Evolutionary conservation across 2,888 invertebrate species (phyloP).

Genomic region (Palloptera scutellata): DNA sequence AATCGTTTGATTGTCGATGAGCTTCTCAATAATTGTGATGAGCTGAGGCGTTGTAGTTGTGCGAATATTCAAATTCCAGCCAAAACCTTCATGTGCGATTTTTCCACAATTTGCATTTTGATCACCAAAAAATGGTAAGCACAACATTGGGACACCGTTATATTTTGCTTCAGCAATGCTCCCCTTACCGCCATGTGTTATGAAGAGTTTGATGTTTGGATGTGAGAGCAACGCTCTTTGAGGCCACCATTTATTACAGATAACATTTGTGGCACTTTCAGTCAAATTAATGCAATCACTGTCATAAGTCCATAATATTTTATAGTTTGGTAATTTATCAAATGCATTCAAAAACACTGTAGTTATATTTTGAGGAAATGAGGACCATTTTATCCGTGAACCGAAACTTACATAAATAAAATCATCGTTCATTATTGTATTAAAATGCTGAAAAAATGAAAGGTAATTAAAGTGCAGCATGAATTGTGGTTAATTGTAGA

Average conservation of each 20-base stretch:
- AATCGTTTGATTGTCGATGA: conserved; percentile 44
- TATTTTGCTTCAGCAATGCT: conserved; percentile 81
- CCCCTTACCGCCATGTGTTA: conserved; percentile 69
- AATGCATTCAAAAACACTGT: conserved; percentile 39
- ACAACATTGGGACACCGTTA: conserved; percentile 78
- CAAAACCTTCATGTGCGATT: conserved; percentile 71
- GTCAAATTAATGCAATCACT: conserved; percentile 34
- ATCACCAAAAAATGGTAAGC: conserved; percentile 80
- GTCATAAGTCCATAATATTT: conserved; percentile 51
- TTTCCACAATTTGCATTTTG: conserved; percentile 80
- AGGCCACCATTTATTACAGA: conserved; percentile 62
- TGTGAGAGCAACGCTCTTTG: conserved; percentile 80
- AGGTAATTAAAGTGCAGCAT: background rate
- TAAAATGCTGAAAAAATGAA: background rate
- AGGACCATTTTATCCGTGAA: conserved; percentile 46
- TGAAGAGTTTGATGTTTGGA: conserved; percentile 68
- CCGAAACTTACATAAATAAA: conserved; percentile 48
- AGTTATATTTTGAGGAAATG: conserved; percentile 24
- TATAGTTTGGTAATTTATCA: conserved; percentile 37
- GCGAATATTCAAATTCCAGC: conserved; percentile 38
- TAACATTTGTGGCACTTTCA: conserved; percentile 51
- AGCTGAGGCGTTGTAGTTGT: conserved; percentile 38
- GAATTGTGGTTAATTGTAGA: background rate
- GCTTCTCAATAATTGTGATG: conserved; percentile 31
- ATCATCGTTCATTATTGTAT: background rate